Base-by-base conservation (phyloP, 2,113 vertebrate genomes). In the Atherinomorus stipes region DNA sequence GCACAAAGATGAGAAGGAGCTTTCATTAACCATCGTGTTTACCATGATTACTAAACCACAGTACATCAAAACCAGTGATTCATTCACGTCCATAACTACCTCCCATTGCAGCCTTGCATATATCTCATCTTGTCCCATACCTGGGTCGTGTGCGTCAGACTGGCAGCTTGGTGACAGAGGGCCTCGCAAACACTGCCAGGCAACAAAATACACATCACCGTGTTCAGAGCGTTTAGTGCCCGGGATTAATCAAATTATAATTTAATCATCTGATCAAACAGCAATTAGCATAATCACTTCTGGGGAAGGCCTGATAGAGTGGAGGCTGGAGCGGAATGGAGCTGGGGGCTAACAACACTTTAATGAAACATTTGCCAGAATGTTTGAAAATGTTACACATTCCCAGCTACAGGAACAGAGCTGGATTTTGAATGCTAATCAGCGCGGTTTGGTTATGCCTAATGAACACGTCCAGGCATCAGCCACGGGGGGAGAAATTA, bases 201-300 rank as follows among this genome's bases (percentile, higher is more conserved):
- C 93, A 91, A 81, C 88, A 92, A 93, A 93, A 94, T 81, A 68
- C 87, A 93, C 91, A 93, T 91, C 88, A 95, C 95, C 88, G 79
- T 93, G 93, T 94, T 95, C 94, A 90, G 89, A 94, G 93, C 91
- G 1, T 94, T 96, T 95, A 95, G 94, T 91, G 91, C 90, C 90
- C 83, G 85, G 94, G 94, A 96, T 95, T 96, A 95, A 96, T 95
- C 93, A 85, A 96, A 96, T 96, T 95, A 94, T 95, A 95, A 96
- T 96, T 96, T 96, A 96, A 96, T 96, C 96, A 97, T 96, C 95
- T 96, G 95, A 96, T 97, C 96, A 97, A 98, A 97, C 93, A 95
- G 91, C 93, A 95, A 96, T 98, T 96, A 96, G 91, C 95, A 96
- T 95, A 96, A 96, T 96, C 94, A 96, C 95, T 94, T 93, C 93